Evolutionary conservation across 2,888 invertebrate species (phyloP), one percentile per base, ranked within the genome.

Genomic region (Osmoderma eremita): DNA sequence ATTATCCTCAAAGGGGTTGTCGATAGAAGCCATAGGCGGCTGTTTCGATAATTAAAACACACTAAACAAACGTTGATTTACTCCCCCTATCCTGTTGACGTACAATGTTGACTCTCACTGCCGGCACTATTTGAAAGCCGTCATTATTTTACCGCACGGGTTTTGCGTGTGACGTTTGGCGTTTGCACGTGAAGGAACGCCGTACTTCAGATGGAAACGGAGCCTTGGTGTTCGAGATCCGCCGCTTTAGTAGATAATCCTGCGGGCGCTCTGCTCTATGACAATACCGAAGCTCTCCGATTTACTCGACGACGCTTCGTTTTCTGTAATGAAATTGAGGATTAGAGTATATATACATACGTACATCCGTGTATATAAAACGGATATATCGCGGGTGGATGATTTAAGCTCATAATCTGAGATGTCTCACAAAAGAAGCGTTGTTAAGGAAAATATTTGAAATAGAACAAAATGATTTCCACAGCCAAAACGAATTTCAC

Each of bases 101-200:
- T 15, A 48, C 54, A 77, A 76, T 75, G 76, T 76, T 77, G 72
- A 73, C 72, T 72, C 71, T 72, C 73, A 65, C 15, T 56, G 71
- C 67, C 69, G 71, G 65, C 70, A 70, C 69, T 74, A 75, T 76
- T 75, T 72, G 70, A 72, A 70, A 72, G 68, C 41, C 72, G 70
- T 73, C 70, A 70, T 74, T 73, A 73, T 72, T 72, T 72, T 71
- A 69, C 70, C 63, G 68, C 72, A 73, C 71, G 72, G 72, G 22
- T 70, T 74, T 72, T 70, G 70, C 70, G 68, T 54, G 61, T 68
- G 61, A 13, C 22, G 50, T 61, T 20, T 68, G 61, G 8, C 22
- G 50, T 61, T 20, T 41, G 13, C 50, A 50, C 50, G 24, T 42
- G 42, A 13, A 51, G 6, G 22, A 15, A 51, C 24, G 15, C n/a